These are phyloP conservation scores for Stylophora pistillata DNA, from an alignment of 64 coral and sea anemone genomes.

Conservation along the genomic window DNA sequence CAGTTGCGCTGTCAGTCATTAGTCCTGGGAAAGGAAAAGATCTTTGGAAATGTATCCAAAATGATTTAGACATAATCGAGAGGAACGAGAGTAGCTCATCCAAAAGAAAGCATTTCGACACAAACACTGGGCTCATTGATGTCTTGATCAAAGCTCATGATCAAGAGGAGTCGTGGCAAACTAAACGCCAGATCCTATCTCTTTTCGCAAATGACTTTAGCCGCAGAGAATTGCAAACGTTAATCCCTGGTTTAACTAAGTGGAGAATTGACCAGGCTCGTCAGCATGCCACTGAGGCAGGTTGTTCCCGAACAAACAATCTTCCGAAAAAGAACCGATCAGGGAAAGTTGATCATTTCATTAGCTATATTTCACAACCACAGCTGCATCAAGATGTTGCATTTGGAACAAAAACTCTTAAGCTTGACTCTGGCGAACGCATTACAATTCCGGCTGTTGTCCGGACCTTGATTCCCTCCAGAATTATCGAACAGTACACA, in stretches of 20 bases:
- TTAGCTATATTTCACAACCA: constrained; percentile 14
- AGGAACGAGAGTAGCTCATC: too few species aligned
- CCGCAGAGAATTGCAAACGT: constrained; percentile 5
- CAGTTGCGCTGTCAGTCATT: too few species aligned
- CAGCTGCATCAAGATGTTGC: constrained; percentile 34
- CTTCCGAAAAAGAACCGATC: constrained; percentile 18
- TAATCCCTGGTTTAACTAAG: constrained; percentile 8
- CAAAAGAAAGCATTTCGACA: background rate
- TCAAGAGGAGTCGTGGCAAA: background rate
- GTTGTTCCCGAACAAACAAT: background rate
- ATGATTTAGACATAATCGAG: too few species aligned
- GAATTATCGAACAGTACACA: constrained; percentile 41
- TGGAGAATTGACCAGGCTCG: constrained; percentile 11
- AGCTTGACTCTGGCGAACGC: background rate
- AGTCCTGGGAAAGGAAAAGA: constrained; percentile 49
- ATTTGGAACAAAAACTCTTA: constrained; percentile 28
- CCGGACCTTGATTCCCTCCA: constrained; percentile 1
- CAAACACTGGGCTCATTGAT: background rate
- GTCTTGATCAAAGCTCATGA: background rate
- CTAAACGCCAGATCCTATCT: background rate
- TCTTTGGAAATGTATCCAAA: constrained; percentile 18
- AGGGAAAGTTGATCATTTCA: constrained; percentile 18
- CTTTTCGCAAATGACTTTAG: constrained; percentile 1
- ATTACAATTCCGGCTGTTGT: constrained; percentile 14
- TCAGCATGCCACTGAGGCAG: constrained; percentile 24